These are phyloP conservation scores for Cyprinella venusta DNA, from an alignment of 2,797 vertebrate species.

Conservation along the genomic window DNA sequence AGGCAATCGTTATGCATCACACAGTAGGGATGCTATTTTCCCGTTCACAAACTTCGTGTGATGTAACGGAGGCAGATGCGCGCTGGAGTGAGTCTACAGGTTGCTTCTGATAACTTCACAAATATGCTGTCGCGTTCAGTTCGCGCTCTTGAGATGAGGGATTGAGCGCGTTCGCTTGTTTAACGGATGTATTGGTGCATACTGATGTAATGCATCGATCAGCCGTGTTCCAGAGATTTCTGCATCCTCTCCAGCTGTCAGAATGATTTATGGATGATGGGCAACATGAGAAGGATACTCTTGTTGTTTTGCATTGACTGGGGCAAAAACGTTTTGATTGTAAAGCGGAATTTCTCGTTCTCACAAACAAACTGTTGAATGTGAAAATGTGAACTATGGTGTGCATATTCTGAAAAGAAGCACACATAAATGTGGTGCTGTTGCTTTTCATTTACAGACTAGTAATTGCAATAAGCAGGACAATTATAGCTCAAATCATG, in stretches of 20 bases:
- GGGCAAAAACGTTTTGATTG: slow-evolving; percentile 2
- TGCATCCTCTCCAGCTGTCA: slow-evolving; percentile 32
- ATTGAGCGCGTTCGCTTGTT: not conserved
- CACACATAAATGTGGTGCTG: not conserved
- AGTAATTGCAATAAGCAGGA: not conserved
- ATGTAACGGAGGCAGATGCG: not conserved
- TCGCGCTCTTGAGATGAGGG: not conserved
- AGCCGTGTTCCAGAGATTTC: slow-evolving; percentile 16
- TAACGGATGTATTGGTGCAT: not conserved
- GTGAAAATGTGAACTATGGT: not conserved
- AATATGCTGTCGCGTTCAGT: not conserved
- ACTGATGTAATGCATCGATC: slow-evolving; percentile 38
- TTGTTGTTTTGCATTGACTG: not conserved
- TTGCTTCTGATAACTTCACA: slow-evolving; percentile 9
- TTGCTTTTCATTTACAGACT: not conserved
- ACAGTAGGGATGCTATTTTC: not conserved
- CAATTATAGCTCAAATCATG: not conserved
- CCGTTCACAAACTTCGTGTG: not conserved
- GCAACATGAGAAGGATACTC: slow-evolving; percentile 20
- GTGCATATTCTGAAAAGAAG: not conserved
- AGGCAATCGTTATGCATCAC: not conserved
- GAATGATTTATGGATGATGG: slow-evolving; percentile 40
- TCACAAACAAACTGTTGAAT: slow-evolving; percentile 25
- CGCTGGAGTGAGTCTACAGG: slow-evolving; percentile 11
- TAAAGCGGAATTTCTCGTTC: not conserved